Evolutionary conservation across 2,797 vertebrate genomes (phyloP).

Genomic region (Lacerta bilineata): DNA sequence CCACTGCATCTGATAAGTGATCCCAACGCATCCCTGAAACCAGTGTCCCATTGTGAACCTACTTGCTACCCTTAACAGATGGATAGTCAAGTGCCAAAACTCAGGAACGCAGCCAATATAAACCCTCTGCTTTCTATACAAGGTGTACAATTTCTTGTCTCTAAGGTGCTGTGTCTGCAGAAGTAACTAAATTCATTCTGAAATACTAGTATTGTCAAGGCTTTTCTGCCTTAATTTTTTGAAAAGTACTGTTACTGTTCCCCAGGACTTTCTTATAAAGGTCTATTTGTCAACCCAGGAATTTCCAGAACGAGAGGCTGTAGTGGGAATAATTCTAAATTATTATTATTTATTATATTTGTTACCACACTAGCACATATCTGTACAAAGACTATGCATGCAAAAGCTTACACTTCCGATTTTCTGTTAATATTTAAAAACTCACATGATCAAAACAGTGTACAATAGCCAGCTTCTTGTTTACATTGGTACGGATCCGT

Average conservation of each 20-base stretch:
- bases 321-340: background rate
- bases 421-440: background rate
- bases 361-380: background rate
- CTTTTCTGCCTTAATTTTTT: background rate
- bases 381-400: background rate
- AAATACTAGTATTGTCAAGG: background rate
- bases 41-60: background rate
- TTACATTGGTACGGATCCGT: conserved; percentile 82
- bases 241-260: background rate
- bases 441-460: conserved; percentile 93
- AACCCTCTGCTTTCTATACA: background rate
- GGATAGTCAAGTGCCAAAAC: background rate
- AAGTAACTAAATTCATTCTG: background rate
- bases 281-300: too few relatives aligned
- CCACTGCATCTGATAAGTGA: background rate
- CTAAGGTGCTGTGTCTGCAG: background rate
- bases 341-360: too few relatives aligned
- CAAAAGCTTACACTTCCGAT: rapidly evolving
- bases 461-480: conserved; percentile 85
- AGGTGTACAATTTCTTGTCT: background rate
- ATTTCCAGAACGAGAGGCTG: rapidly evolving
- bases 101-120: background rate
- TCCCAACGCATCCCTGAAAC: background rate
- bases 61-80: background rate
- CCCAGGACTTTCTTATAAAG: background rate